These are phyloP conservation scores for Agonopterix heracliana DNA, from an alignment of 2,888 invertebrate genomes.

Conservation along the genomic window DNA sequence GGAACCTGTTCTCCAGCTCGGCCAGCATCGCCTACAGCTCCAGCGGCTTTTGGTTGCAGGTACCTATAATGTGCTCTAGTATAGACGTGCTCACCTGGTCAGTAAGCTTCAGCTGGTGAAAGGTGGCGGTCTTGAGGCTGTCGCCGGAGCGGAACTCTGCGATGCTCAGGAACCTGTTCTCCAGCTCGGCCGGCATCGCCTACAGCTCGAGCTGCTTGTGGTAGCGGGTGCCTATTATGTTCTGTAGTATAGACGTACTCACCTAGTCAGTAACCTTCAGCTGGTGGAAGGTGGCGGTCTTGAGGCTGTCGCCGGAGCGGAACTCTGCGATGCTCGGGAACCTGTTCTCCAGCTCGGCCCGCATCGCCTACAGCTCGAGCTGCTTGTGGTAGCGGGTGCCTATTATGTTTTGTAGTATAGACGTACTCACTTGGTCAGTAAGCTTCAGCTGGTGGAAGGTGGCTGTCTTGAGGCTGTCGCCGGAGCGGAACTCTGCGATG, in stretches of 20 bases:
- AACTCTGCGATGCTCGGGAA: slow-evolving; percentile 83
- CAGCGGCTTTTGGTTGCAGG: slow-evolving; percentile 80
- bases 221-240: slow-evolving; percentile 63
- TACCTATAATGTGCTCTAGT: no score
- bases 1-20: slow-evolving; percentile 81
- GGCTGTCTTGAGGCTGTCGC: slow-evolving; percentile 80
- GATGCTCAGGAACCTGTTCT: slow-evolving; percentile 79
- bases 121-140: slow-evolving; percentile 80
- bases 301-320: slow-evolving; percentile 79
- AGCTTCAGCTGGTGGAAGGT: slow-evolving; percentile 83
- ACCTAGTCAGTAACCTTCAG: slow-evolving; percentile 85
- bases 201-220: slow-evolving; percentile 80
- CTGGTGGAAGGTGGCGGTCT: slow-evolving; percentile 80
- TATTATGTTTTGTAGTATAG: background rate
- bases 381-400: slow-evolving; percentile 80
- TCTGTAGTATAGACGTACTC: slow-evolving; percentile 22
- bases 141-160: no score
- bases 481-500: slow-evolving; percentile 82
- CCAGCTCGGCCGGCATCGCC: slow-evolving; percentile 79
- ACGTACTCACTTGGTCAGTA: slow-evolving; percentile 78
- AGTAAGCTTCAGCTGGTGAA: slow-evolving; percentile 84
- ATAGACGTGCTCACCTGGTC: slow-evolving; percentile 73
- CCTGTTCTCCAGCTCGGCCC: slow-evolving; percentile 82
- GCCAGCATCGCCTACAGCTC: slow-evolving; percentile 80
- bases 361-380: slow-evolving; percentile 77